Base-by-base conservation (phyloP, 2,888 invertebrate species). In the Platycheirus albimanus region DNA sequence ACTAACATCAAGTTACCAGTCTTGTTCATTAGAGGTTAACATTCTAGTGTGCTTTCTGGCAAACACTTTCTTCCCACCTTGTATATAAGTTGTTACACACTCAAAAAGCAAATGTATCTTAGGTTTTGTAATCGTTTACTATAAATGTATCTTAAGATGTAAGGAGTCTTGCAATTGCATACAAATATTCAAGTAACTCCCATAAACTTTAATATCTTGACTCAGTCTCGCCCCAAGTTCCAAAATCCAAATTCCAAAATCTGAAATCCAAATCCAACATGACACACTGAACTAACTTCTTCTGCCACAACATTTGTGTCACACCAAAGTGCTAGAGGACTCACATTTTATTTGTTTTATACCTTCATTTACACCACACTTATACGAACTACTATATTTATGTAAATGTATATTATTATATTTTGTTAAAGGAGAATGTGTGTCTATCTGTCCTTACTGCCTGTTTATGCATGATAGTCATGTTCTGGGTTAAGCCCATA, bases 391-490 rank as follows among this genome's bases (percentile, higher is more conserved):
- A 43, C 24, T n/a, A n/a, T 17, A 17, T 58, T 11, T 33, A 13
- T 51, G n/a, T 3, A 24, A 20, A 58, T 41, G 2, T 69, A 36
- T 36, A 24, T 24, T n/a, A n/a, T n/a, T 24, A 24, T 24, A 24
- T 24, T 4, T 4, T 24, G 5, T 24, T 4, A 24, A 24, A 24
- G 52, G 43, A 47, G 49, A 75, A 15, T 36, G 11, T 66, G 41
- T 69, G 33, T 81, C 43, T 38, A 70, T 61, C 66, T 58, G 43
- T 36, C 41, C 75, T 74, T 3, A 71, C 51, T 83, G 79, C 49
- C 78, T 75, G 83, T 54, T 84, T 84, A 76, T 72, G 84, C 79
- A 80, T 84, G 77, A 77, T 77, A 83, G 83, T 77, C 83, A 83
- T 83, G 83, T 78, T 69, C 83, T 64, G 64, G 72, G 83, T 69